phyloP scores from a whole-genome alignment of 2,113 vertebrate genomes.

The mouse (Mus musculus) region DNA sequence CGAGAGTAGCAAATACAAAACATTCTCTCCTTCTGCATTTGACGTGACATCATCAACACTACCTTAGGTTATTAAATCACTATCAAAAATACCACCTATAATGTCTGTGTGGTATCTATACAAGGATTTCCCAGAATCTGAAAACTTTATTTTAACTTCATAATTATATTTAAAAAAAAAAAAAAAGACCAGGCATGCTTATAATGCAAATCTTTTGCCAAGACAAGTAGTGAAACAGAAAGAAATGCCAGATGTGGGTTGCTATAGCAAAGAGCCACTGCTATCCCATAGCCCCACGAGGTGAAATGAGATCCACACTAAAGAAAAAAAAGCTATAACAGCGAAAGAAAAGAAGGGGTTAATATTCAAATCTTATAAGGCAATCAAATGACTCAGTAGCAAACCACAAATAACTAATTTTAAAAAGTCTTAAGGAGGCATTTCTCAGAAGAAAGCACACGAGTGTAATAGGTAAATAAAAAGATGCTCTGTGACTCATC shows the following conservation, averaged over 20 bases:
- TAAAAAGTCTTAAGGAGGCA: background rate
- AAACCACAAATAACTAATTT: background rate
- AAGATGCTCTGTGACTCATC: background rate
- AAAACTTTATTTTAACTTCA: slow-evolving; percentile 19
- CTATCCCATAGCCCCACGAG: too few relatives aligned
- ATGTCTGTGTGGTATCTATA: background rate
- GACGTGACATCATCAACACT: background rate
- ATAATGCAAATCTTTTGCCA: background rate
- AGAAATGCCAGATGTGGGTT: background rate
- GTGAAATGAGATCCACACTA: background rate
- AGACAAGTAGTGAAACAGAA: background rate
- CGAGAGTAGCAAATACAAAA: background rate
- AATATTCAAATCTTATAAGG: background rate
- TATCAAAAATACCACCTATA: background rate
- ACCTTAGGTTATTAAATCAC: background rate
- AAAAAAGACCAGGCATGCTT: background rate
- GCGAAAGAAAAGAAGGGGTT: background rate
- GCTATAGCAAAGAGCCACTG: background rate
- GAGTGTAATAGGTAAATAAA: background rate
- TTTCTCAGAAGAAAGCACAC: slow-evolving; percentile 10
- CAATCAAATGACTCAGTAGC: background rate
- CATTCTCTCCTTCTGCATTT: slow-evolving; percentile 13
- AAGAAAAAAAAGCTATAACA: background rate
- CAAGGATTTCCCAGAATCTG: slow-evolving; percentile 20
- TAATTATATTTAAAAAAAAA: slow-evolving; percentile 24